Evolutionary conservation across 2,797 vertebrate species (phyloP).

Genomic region (Momotus momota): DNA sequence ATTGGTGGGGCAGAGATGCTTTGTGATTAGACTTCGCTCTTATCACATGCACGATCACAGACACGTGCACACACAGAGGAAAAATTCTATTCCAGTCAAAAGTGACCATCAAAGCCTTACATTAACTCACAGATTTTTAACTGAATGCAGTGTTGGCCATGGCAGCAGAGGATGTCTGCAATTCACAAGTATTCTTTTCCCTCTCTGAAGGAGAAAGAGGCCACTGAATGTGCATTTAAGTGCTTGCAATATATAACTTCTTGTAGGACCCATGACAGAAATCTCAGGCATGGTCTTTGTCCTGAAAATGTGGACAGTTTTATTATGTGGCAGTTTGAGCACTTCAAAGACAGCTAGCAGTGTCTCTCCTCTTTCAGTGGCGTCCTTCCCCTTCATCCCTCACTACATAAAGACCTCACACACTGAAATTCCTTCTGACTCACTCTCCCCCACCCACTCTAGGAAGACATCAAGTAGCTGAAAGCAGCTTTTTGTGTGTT

Average conservation of each 20-base stretch:
- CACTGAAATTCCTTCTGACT: not conserved
- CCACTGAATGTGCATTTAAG: not conserved
- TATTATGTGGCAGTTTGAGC: not conserved
- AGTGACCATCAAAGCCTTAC: not conserved
- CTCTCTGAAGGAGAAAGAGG: not conserved
- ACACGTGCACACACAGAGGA: not conserved
- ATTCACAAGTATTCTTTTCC: not conserved
- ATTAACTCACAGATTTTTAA: not conserved
- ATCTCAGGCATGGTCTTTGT: slow-evolving; percentile 23
- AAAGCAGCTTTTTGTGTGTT: not conserved
- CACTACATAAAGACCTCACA: not conserved
- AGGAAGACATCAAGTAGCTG: not conserved
- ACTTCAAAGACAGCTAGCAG: not conserved
- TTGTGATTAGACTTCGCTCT: not conserved
- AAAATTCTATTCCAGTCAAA: not conserved
- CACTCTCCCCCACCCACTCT: not conserved
- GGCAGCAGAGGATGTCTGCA: not conserved
- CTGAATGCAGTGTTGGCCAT: not conserved
- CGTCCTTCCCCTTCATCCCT: not conserved
- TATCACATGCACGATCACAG: not conserved
- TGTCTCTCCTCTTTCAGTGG: not conserved
- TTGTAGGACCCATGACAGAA: slow-evolving; percentile 13
- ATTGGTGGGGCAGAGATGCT: not conserved
- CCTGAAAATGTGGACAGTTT: slow-evolving; percentile 37
- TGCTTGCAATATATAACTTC: slow-evolving; percentile 28